Conservation (phyloP, 2,797 vertebrate genomes). For the Psittacula echo region DNA sequence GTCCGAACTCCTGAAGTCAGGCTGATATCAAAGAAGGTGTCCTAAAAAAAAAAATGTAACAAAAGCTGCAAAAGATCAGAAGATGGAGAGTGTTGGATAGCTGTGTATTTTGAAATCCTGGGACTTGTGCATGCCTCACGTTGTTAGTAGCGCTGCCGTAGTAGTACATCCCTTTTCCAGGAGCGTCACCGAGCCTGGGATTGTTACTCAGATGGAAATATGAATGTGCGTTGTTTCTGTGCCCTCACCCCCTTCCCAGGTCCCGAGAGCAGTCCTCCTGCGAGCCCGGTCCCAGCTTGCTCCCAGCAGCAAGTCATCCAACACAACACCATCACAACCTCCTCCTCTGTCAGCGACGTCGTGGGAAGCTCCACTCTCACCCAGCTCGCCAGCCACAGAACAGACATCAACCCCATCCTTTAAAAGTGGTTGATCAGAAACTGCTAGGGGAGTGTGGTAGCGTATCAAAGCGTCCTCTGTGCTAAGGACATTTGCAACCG, state of each 20-base stretch:
- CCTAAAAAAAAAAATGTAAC: background rate
- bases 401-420: constrained; percentile 98
- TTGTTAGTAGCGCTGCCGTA: background rate
- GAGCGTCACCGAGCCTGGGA: background rate
- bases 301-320: constrained; percentile 99
- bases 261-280: constrained; percentile 96
- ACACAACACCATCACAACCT: constrained; percentile 99
- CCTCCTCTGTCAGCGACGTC: constrained; percentile 89
- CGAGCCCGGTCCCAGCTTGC: constrained; percentile 90
- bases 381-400: constrained; percentile 91
- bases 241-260: constrained; percentile 77
- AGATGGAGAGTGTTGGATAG: background rate
- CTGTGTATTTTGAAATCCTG: background rate
- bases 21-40: background rate
- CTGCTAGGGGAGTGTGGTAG: constrained; percentile 75
- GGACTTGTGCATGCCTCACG: background rate
- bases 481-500: constrained; percentile 81
- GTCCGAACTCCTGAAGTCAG: background rate
- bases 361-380: constrained; percentile 89
- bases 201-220: background rate
- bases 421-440: constrained; percentile 81
- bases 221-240: constrained; percentile 60
- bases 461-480: constrained; percentile 70
- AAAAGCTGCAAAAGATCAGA: background rate
- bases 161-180: background rate